Evolutionary conservation across 1,140 invertebrate genomes (phyloP).

Genomic region (Nymphalis io): DNA sequence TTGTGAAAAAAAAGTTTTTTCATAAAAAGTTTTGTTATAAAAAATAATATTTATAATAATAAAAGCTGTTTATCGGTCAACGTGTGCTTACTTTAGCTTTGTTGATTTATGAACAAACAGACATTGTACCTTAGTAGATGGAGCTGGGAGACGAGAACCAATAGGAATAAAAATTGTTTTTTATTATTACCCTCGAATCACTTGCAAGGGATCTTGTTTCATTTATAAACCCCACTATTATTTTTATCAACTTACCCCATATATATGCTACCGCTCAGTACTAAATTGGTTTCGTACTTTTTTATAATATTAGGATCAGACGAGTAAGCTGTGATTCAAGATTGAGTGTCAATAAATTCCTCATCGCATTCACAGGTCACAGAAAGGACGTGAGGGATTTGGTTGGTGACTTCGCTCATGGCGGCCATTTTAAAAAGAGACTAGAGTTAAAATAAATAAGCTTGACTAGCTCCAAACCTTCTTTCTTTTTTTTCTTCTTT

Average conservation of each 20-base stretch:
- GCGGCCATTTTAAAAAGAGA: no score
- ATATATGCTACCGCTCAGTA: background rate
- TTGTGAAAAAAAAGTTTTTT: conserved; percentile 26
- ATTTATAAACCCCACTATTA: conserved; percentile 48
- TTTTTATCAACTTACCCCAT: background rate
- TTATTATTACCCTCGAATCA: conserved; percentile 79
- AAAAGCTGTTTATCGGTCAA: conserved; percentile 46
- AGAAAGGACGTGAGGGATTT: no score
- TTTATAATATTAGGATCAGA: background rate
- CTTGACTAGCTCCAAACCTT: no score
- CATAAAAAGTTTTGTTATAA: conserved; percentile 13
- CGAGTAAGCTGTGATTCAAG: background rate
- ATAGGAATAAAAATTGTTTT: conserved; percentile 79
- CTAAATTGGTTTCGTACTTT: no score
- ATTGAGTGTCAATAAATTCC: no score
- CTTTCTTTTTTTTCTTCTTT: no score
- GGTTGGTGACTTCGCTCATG: no score
- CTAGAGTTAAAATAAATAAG: no score
- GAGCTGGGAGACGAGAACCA: conserved; percentile 71
- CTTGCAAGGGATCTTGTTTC: conserved; percentile 72
- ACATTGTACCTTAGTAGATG: conserved; percentile 75
- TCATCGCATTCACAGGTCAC: no score
- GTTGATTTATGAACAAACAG: conserved; percentile 74
- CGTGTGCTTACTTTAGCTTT: conserved; percentile 62
- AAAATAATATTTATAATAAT: background rate